Base-by-base conservation (phyloP, 2,113 vertebrate species). In the Brachyhypopomus gauderio region DNA sequence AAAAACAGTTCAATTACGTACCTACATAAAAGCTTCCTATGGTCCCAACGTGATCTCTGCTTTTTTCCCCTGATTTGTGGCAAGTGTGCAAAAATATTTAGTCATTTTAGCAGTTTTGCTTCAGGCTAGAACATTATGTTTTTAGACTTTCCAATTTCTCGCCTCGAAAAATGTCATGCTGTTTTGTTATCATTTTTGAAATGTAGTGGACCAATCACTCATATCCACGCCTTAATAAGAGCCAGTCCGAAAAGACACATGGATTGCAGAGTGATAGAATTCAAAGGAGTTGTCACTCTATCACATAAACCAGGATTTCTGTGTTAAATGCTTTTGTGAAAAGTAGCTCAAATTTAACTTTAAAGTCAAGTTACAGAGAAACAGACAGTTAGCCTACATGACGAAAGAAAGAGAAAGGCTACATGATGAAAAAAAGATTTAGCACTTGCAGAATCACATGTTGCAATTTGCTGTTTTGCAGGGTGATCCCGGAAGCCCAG, bases 401-500 rank as follows among this genome's bases (percentile, higher is more conserved):
- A 30, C 3, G 30, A 30, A 30, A 30, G 30, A 30, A 30, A 30
- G 30, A 30, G 30, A 30, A 30, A 30, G 30, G 30, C 30, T 30
- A 30, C 12, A 83, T 62, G 80, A n/a, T 14, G 20, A 82, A 45
- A 77, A 9, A 82, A 41, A 77, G 7, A 80, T 64, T 81, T 75
- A 75, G 55, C 52, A 7, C n/a, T 48, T 62, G 25, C 23, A 36
- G 7, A 72, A 63, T 52, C 66, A 27, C 7, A 74, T 23, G 45
- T 58, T 73, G 48, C 23, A 17, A 67, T 59, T 85, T 0, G 84
- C 27, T 87, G 88, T 77, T 5, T 48, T 67, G 25, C 82, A 99
- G 98, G 97, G 98, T 63, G 97, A 99, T 80, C 91, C 95, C 80
- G 98, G 98, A 79, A 93, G 92, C 80, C 91, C 94, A 80, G 98